phyloP scores from a whole-genome alignment of 1,140 invertebrate species.

The Belonocnema kinseyi region DNA sequence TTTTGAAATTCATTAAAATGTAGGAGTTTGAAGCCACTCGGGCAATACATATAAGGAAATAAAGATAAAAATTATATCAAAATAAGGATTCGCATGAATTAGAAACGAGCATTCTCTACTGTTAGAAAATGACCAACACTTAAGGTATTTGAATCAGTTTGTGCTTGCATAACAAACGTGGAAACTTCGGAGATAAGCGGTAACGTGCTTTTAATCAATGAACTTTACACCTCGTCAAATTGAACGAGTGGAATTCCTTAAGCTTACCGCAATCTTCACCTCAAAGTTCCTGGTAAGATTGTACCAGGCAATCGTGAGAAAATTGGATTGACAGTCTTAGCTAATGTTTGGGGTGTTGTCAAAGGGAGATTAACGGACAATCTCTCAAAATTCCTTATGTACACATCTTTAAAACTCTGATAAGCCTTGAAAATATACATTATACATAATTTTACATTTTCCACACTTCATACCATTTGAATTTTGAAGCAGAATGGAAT shows the following conservation, averaged over 20 bases:
- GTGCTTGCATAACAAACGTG: conserved; percentile 12
- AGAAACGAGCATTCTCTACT: background rate
- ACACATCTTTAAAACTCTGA: background rate
- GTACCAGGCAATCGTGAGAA: conserved; percentile 26
- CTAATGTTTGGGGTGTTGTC: conserved; percentile 19
- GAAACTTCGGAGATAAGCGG: conserved; percentile 22
- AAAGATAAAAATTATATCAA: too few relatives aligned
- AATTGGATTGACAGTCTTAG: conserved; percentile 25
- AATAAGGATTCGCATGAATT: too few relatives aligned
- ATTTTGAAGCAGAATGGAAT: too few relatives aligned
- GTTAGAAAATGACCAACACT: background rate
- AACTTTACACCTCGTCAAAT: conserved; percentile 31
- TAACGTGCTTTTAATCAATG: conserved; percentile 24
- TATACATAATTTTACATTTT: too few relatives aligned
- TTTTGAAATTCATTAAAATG: too few relatives aligned
- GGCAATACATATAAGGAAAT: too few relatives aligned
- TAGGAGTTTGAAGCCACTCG: too few relatives aligned
- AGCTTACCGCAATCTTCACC: conserved; percentile 29
- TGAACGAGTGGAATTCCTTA: conserved; percentile 29
- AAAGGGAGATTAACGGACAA: conserved; percentile 1
- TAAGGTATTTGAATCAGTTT: conserved; percentile 4
- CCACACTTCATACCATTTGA: too few relatives aligned
- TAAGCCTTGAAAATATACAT: background rate
- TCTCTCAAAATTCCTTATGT: conserved; percentile 5
- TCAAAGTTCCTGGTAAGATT: conserved; percentile 19